phyloP scores from a whole-genome alignment of 2,888 invertebrate genomes.

The Pseudococcus longispinus region DNA sequence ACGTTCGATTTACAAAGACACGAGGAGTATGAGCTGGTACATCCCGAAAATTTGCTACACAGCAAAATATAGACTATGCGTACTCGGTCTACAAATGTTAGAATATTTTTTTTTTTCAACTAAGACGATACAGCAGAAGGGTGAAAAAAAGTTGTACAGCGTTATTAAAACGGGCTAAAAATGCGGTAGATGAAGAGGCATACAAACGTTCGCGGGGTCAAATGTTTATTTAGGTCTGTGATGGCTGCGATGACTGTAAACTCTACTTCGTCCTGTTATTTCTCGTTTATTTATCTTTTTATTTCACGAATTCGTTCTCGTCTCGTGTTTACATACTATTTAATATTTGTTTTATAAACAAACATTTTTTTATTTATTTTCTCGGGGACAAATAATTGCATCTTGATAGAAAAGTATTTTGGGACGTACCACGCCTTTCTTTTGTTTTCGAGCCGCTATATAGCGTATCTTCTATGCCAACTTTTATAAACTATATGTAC shows the following conservation, averaged over 20 bases:
- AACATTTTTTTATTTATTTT: constrained; percentile 59
- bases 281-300: constrained; percentile 51
- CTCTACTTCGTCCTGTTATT: constrained; percentile 51
- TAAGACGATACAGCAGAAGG: constrained; percentile 26
- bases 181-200: not conserved
- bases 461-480: not conserved
- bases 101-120: constrained; percentile 40
- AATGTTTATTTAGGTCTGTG: constrained; percentile 52
- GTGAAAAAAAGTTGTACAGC: not conserved
- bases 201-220: constrained; percentile 46
- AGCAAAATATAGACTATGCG: too few relatives aligned
- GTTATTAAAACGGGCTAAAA: constrained; percentile 30
- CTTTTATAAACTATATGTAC: not conserved
- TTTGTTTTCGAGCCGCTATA: constrained; percentile 36
- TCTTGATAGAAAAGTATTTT: constrained; percentile 42
- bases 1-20: not conserved
- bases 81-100: not conserved
- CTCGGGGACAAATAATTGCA: constrained; percentile 58
- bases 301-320: constrained; percentile 51
- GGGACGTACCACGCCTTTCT: constrained; percentile 37
- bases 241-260: constrained; percentile 46
- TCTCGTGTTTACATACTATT: constrained; percentile 59
- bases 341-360: constrained; percentile 59
- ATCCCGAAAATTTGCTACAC: too few relatives aligned
- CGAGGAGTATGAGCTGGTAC: too few relatives aligned